Evolutionary conservation across 2,113 vertebrate species (phyloP).

Genomic region (Caranx melampygus): DNA sequence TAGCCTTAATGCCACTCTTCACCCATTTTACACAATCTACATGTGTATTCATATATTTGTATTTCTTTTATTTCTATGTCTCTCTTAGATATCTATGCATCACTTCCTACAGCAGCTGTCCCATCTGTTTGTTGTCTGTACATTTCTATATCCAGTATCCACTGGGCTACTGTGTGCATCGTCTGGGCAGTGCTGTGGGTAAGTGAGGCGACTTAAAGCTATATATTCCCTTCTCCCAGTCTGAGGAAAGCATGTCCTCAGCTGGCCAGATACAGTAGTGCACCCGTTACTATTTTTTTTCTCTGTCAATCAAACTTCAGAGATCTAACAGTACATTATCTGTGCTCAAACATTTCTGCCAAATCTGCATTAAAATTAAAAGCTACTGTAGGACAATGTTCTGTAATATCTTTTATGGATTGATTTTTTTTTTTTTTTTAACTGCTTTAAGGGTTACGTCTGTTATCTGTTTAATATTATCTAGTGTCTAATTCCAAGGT

Average conservation of each 20-base stretch:
- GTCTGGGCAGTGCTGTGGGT: neutral
- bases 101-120: too few species aligned
- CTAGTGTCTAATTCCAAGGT: too few species aligned
- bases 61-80: too few species aligned
- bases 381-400: too few species aligned
- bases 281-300: slow-evolving; percentile 38
- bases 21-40: neutral
- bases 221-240: slow-evolving; percentile 39
- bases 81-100: too few species aligned
- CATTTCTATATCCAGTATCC: neutral
- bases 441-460: too few species aligned
- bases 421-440: too few species aligned
- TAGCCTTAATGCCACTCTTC: neutral
- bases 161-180: neutral
- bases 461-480: too few species aligned
- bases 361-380: neutral
- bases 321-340: neutral
- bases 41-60: neutral
- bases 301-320: slow-evolving; percentile 29
- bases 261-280: slow-evolving; percentile 77
- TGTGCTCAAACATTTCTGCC: neutral
- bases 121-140: neutral
- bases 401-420: too few species aligned
- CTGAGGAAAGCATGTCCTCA: slow-evolving; percentile 82
- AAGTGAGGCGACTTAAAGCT: slow-evolving; percentile 19